These are phyloP conservation scores for Mya arenaria DNA, from an alignment of 1,140 invertebrate genomes.

Conservation along the genomic window DNA sequence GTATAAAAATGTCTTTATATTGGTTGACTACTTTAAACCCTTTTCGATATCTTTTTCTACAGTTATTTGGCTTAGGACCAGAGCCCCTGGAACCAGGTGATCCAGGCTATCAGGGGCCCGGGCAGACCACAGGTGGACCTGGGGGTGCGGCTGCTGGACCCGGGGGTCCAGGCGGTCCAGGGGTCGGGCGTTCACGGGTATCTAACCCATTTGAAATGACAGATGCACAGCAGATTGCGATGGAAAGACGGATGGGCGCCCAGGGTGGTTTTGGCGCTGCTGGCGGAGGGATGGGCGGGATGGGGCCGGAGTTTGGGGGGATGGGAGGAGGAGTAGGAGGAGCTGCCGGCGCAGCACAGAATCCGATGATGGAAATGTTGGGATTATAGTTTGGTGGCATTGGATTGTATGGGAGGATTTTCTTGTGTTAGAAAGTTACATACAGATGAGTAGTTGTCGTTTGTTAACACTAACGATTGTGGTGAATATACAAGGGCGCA, in stretches of 20 bases:
- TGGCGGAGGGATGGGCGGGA: background rate
- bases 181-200: background rate
- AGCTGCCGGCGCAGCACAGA: background rate
- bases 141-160: background rate
- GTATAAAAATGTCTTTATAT: too few relatives aligned
- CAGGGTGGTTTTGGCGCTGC: slow-evolving; percentile 38
- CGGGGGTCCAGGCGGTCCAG: background rate
- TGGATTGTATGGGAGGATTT: too few relatives aligned
- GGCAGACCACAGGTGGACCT: background rate
- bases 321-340: background rate
- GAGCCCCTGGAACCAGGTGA: slow-evolving; percentile 54
- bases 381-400: slow-evolving; percentile 32
- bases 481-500: too few relatives aligned
- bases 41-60: too few relatives aligned
- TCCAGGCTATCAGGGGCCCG: slow-evolving; percentile 49
- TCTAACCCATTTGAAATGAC: too few relatives aligned
- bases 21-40: too few relatives aligned
- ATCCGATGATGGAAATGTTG: slow-evolving; percentile 16
- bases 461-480: too few relatives aligned
- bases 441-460: too few relatives aligned
- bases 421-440: too few relatives aligned
- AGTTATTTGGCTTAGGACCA: slow-evolving; percentile 44
- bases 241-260: slow-evolving; percentile 36
- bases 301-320: background rate
- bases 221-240: too few relatives aligned